Evolutionary conservation across 2,888 invertebrate genomes (phyloP).

Genomic region (Drosophila infuscata): DNA sequence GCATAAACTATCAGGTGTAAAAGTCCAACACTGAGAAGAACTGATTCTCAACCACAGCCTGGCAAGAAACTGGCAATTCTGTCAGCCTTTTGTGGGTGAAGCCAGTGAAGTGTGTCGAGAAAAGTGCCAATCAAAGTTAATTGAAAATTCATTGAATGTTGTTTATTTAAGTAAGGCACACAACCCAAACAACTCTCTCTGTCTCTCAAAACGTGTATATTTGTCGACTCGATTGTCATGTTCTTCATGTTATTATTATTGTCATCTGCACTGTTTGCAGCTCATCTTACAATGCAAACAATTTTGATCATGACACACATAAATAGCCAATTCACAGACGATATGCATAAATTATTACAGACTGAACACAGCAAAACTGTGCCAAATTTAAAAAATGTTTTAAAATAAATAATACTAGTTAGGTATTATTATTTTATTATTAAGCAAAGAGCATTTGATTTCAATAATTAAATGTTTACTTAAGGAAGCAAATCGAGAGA

Average conservation of each 20-base stretch:
- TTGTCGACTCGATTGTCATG: slow-evolving; percentile 22
- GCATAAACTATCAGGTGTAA: slow-evolving; percentile 49
- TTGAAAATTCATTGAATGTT: slow-evolving; percentile 80
- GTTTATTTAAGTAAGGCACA: slow-evolving; percentile 75
- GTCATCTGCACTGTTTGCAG: slow-evolving; percentile 59
- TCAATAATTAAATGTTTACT: neutral
- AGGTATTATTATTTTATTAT: neutral
- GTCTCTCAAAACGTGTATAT: slow-evolving; percentile 11
- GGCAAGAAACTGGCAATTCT: slow-evolving; percentile 9
- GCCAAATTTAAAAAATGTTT: neutral
- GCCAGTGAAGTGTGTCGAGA: slow-evolving; percentile 65
- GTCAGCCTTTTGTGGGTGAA: slow-evolving; percentile 11
- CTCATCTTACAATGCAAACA: slow-evolving; percentile 76
- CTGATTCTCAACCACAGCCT: slow-evolving; percentile 40
- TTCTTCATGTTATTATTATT: slow-evolving; percentile 32
- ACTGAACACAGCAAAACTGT: neutral
- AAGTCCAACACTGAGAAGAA: slow-evolving; percentile 45
- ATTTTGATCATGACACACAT: slow-evolving; percentile 60
- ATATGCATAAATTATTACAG: slow-evolving; percentile 53
- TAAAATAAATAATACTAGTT: neutral
- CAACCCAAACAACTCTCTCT: slow-evolving; percentile 42
- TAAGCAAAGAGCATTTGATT: neutral
- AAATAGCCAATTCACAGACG: slow-evolving; percentile 32
- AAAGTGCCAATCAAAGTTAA: slow-evolving; percentile 80
- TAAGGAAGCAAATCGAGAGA: neutral